These are phyloP conservation scores for Tenebrosternarchus preto DNA, from an alignment of 2,113 vertebrate species.

Conservation along the genomic window DNA sequence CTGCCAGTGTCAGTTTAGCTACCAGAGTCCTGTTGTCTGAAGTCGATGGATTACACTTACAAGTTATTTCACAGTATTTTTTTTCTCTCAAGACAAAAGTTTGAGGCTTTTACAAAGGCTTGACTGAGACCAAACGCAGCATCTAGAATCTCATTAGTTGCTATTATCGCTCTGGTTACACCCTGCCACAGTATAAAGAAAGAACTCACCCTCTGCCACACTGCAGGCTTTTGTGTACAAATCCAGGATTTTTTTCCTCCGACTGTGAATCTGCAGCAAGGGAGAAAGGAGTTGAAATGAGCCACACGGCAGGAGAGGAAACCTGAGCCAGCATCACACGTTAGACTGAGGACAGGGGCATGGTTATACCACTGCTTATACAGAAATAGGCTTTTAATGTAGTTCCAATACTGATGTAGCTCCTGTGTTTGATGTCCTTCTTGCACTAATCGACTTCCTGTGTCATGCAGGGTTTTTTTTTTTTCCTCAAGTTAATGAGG, in stretches of 20 bases:
- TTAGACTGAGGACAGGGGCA: not conserved
- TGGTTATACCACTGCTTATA: not conserved
- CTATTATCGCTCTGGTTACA: not conserved
- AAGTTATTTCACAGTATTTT: too few species aligned
- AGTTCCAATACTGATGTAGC: too few species aligned
- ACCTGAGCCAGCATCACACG: not conserved
- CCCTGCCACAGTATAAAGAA: not conserved
- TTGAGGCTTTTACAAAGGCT: not conserved
- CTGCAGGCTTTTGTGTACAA: conserved; percentile 89
- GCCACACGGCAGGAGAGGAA: not conserved
- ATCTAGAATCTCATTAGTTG: conserved; percentile 2
- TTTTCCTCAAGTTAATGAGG: too few species aligned
- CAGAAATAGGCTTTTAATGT: too few species aligned
- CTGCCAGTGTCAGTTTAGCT: not conserved
- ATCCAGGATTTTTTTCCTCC: conserved; percentile 96
- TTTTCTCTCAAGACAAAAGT: not conserved
- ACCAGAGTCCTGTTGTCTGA: too few species aligned
- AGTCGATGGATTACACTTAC: too few species aligned
- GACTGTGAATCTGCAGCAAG: conserved; percentile 85
- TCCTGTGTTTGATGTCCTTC: too few species aligned
- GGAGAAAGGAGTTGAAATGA: not conserved
- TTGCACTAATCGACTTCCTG: too few species aligned
- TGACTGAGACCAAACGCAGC: not conserved
- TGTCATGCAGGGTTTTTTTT: too few species aligned
- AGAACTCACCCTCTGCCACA: conserved; percentile 84